These are phyloP conservation scores for Poecilus cupreus DNA, from an alignment of 2,888 invertebrate species.

Conservation along the genomic window DNA sequence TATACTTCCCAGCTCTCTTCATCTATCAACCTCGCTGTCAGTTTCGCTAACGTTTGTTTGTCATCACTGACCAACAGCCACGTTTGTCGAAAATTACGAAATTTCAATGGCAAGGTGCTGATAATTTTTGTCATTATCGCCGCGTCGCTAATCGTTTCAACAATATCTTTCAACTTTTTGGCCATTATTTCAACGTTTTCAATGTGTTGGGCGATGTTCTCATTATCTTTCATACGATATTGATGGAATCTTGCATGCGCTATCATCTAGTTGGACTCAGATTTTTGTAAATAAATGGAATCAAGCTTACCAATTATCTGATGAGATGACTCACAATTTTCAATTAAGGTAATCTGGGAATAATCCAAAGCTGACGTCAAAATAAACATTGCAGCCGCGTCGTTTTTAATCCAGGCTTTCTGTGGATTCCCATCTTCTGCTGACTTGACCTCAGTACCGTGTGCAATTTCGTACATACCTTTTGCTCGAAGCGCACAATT, in stretches of 20 bases:
- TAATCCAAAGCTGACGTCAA: not conserved
- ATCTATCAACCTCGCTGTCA: constrained; percentile 57
- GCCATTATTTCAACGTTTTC: not conserved
- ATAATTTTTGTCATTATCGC: constrained; percentile 12
- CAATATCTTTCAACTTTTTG: constrained; percentile 1
- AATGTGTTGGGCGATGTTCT: not conserved
- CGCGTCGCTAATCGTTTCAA: constrained; percentile 62
- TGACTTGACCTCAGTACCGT: not conserved
- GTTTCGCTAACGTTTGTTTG: constrained; percentile 59
- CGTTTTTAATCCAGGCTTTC: not conserved
- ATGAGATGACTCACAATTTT: constrained; percentile 63
- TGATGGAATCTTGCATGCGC: constrained; percentile 60
- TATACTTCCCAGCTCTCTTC: constrained; percentile 43
- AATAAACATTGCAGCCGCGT: constrained; percentile 12
- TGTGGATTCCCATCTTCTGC: not conserved
- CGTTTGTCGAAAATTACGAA: constrained; percentile 61
- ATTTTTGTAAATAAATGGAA: constrained; percentile 56
- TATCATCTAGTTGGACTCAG: constrained; percentile 64
- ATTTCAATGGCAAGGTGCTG: constrained; percentile 60
- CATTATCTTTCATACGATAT: not conserved
- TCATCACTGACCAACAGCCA: constrained; percentile 61
- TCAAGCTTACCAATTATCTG: constrained; percentile 57
- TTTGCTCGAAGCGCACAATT: constrained; percentile 25
- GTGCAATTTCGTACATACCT: not conserved
- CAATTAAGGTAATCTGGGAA: constrained; percentile 49